These are phyloP conservation scores for Mercenaria mercenaria DNA, from an alignment of 1,140 invertebrate species.

Conservation along the genomic window DNA sequence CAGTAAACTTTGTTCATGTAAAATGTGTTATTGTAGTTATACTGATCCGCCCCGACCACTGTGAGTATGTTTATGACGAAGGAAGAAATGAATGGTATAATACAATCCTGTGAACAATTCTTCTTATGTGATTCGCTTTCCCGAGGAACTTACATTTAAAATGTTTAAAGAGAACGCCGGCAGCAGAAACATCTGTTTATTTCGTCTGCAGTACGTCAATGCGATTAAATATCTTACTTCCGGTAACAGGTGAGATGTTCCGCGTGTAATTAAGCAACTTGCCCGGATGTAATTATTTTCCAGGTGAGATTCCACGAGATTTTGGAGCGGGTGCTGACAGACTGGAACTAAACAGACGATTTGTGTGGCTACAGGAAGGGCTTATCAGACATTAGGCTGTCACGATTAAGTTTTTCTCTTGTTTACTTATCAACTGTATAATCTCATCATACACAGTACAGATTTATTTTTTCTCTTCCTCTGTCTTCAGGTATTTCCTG, in stretches of 20 bases:
- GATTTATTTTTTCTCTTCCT: background rate
- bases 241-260: slow-evolving; percentile 63
- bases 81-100: too few species aligned
- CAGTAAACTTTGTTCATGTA: too few species aligned
- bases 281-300: slow-evolving; percentile 66
- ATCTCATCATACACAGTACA: background rate
- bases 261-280: slow-evolving; percentile 40
- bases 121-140: too few species aligned
- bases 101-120: too few species aligned
- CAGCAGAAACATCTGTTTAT: slow-evolving; percentile 47
- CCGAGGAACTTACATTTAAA: background rate
- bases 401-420: slow-evolving; percentile 24
- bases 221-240: slow-evolving; percentile 56
- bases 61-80: too few species aligned
- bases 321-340: slow-evolving; percentile 29
- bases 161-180: slow-evolving; percentile 22
- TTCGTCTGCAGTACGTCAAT: slow-evolving; percentile 54
- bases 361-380: slow-evolving; percentile 47
- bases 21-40: too few species aligned
- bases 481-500: background rate
- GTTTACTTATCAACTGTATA: slow-evolving; percentile 28
- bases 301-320: slow-evolving; percentile 58
- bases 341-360: slow-evolving; percentile 44
- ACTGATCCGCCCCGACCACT: too few species aligned
- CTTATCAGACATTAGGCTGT: slow-evolving; percentile 35